Conservation (phyloP, 1,140 invertebrate genomes). For the Maniola jurtina region DNA sequence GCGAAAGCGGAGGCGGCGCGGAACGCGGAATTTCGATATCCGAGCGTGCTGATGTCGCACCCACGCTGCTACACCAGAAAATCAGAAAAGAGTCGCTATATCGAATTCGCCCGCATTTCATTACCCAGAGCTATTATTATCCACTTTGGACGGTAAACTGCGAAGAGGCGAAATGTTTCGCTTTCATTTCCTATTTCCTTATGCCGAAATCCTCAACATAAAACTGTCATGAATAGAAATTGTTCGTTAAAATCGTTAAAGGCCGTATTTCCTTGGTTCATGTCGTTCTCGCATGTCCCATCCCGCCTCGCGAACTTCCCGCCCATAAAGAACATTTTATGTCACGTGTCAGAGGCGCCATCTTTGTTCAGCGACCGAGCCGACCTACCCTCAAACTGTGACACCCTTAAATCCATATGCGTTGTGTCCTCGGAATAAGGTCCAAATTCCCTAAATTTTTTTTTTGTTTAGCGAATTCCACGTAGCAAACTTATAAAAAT, state of each 20-base stretch:
- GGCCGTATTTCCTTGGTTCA: conserved; percentile 61
- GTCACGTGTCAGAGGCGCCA: conserved; percentile 69
- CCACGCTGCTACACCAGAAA: too few relatives aligned
- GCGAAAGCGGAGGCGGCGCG: too few relatives aligned
- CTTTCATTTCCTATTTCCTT: conserved; percentile 21
- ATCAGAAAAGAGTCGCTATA: conserved; percentile 3
- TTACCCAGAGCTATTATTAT: conserved; percentile 12
- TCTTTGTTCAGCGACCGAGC: conserved; percentile 52
- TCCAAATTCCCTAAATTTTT: conserved; percentile 39
- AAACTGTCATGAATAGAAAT: conserved; percentile 70
- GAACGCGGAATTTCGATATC: too few relatives aligned
- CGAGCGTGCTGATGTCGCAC: too few relatives aligned
- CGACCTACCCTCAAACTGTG: conserved; percentile 35
- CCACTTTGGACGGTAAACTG: neutral
- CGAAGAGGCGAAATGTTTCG: neutral
- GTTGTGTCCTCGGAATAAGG: conserved; percentile 50
- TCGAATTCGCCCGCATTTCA: conserved; percentile 26
- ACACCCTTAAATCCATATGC: conserved; percentile 35
- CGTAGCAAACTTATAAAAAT: conserved; percentile 47
- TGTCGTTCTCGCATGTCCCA: conserved; percentile 66
- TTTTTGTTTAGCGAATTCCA: conserved; percentile 42
- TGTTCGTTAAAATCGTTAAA: conserved; percentile 40
- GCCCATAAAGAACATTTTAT: conserved; percentile 70
- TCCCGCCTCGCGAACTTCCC: conserved; percentile 66
- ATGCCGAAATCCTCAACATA: conserved; percentile 43